Percentiles rank a stretch among this genome's conserved stretches.
These are phyloP conservation scores for Onychostruthus taczanowskii DNA, from an alignment of 2,113 vertebrate species.

Conservation along the genomic window DNA sequence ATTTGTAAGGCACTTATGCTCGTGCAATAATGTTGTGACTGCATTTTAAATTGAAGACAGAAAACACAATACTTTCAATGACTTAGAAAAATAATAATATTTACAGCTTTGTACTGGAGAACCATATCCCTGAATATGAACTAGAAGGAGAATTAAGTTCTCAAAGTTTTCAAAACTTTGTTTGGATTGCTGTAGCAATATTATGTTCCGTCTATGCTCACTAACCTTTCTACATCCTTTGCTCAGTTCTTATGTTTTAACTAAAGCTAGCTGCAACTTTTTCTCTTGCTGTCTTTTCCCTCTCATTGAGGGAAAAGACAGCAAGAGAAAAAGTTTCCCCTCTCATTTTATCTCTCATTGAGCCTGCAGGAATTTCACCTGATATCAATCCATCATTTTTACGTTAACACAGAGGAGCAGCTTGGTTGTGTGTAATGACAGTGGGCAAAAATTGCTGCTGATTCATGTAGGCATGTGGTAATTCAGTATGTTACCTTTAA, in stretches of 20 bases:
- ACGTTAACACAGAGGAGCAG: not conserved
- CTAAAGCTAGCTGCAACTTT: not conserved
- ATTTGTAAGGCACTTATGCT: slow-evolving; percentile 1
- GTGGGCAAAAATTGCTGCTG: not conserved
- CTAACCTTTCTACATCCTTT: not conserved
- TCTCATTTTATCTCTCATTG: not conserved
- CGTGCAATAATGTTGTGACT: slow-evolving; percentile 34
- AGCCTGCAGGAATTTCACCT: not conserved
- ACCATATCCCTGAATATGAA: not conserved
- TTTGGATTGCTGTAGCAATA: not conserved
- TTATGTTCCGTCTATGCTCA: not conserved
- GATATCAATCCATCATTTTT: not conserved
- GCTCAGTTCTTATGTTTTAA: not conserved
- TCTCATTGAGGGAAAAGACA: not conserved
- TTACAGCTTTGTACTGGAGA: not conserved
- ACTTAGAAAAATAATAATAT: not conserved
- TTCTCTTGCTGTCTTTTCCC: not conserved
- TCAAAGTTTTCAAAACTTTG: not conserved
- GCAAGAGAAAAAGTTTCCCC: no score
- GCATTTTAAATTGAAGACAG: slow-evolving; percentile 9
- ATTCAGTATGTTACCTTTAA: not conserved
- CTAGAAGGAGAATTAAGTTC: not conserved
- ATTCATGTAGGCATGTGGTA: not conserved
- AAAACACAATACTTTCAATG: not conserved
- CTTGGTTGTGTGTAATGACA: not conserved